These are phyloP conservation scores for Stenopsyche tienmushanensis DNA, from an alignment of 1,140 invertebrate species.

Conservation along the genomic window DNA sequence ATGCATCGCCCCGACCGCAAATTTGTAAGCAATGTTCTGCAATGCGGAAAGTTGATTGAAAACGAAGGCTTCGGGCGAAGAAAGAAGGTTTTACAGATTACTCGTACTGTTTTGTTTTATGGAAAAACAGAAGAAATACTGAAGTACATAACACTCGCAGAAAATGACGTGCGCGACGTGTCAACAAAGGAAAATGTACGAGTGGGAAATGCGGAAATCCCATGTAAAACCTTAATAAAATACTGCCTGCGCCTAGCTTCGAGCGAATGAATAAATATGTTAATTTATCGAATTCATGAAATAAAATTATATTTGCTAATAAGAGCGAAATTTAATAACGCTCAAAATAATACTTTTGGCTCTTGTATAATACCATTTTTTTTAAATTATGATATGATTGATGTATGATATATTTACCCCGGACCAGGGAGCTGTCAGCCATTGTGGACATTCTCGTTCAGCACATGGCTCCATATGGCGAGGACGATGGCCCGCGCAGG, in stretches of 20 bases:
- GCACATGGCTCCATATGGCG: slow-evolving; percentile 78
- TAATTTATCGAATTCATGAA: too few relatives aligned
- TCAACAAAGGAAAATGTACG: slow-evolving; percentile 25
- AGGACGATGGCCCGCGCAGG: slow-evolving; percentile 76
- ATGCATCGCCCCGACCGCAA: neutral
- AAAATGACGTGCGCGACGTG: slow-evolving; percentile 24
- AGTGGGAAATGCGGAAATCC: neutral
- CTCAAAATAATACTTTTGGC: too few relatives aligned
- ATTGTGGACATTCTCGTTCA: slow-evolving; percentile 77
- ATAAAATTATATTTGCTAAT: too few relatives aligned
- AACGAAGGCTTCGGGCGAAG: slow-evolving; percentile 14
- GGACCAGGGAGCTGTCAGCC: slow-evolving; percentile 83
- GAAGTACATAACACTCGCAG: slow-evolving; percentile 1
- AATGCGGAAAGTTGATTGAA: slow-evolving; percentile 28
- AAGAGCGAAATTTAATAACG: too few relatives aligned
- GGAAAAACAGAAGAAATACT: slow-evolving; percentile 15
- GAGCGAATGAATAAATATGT: too few relatives aligned
- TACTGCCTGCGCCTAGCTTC: too few relatives aligned
- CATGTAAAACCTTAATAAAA: neutral
- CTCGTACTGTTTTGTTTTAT: slow-evolving; percentile 31
- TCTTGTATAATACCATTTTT: too few relatives aligned
- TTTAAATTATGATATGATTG: too few relatives aligned
- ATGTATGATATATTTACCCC: slow-evolving; percentile 66
- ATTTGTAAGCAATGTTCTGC: slow-evolving; percentile 1
- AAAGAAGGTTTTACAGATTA: slow-evolving; percentile 23